Evolutionary conservation across 2,113 vertebrate genomes (phyloP).

Genomic region (Chlorodrepanis virens): DNA sequence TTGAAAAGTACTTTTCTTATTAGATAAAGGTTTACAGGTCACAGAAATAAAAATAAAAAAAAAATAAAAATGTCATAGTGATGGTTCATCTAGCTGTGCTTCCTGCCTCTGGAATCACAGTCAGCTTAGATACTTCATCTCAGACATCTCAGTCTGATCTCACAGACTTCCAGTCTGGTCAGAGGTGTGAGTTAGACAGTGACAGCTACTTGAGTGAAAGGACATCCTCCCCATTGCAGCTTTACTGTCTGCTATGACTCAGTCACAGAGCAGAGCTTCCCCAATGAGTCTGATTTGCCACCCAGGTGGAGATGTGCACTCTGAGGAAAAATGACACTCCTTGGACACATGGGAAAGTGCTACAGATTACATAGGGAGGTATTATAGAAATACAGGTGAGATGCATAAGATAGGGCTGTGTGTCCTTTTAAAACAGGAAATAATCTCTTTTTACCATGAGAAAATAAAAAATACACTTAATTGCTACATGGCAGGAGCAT

Average conservation of each 20-base stretch:
- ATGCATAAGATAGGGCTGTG: accelerated
- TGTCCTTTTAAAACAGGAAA: neutral
- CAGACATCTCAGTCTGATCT: neutral
- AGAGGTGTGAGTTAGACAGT: neutral
- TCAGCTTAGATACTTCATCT: neutral
- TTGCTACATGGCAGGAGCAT: neutral
- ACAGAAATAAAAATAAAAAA: neutral
- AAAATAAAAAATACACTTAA: neutral
- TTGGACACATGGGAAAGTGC: neutral
- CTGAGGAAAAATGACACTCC: neutral
- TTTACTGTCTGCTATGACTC: neutral
- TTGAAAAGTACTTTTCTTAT: neutral
- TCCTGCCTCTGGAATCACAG: neutral
- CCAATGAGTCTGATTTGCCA: neutral
- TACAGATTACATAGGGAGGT: neutral
- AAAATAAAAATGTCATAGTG: neutral
- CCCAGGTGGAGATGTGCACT: neutral
- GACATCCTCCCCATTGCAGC: neutral
- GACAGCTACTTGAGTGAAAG: neutral
- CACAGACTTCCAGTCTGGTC: neutral
- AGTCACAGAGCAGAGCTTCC: neutral
- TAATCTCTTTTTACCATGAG: neutral
- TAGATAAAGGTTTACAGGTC: neutral
- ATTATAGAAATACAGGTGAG: neutral
- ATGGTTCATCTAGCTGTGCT: neutral